A percentile compares a stretch with the other conserved stretches of the same genome.
Evolutionary conservation across 1,140 invertebrate genomes (phyloP).

Genomic region (Oedothorax gibbosus): DNA sequence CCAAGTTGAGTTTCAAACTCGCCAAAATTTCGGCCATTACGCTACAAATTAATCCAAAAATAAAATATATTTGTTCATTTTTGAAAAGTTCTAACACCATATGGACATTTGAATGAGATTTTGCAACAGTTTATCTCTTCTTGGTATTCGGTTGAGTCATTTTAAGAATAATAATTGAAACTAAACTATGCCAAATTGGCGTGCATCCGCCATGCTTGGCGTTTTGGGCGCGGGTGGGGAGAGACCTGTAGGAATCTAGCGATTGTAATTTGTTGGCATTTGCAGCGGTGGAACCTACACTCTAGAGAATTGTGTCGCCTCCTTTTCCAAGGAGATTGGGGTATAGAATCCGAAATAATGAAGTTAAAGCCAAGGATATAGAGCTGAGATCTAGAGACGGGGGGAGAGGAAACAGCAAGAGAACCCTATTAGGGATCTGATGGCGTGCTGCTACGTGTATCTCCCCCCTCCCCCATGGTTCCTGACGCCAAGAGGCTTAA

Average conservation of each 20-base stretch:
- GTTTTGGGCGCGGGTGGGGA: not conserved
- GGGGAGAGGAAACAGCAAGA: slow-evolving; percentile 36
- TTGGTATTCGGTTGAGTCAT: too few relatives aligned
- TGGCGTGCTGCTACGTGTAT: slow-evolving; percentile 59
- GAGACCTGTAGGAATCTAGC: slow-evolving; percentile 53
- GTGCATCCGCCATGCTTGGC: not conserved
- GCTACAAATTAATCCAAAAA: too few relatives aligned
- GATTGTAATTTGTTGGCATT: slow-evolving; percentile 60
- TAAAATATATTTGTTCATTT: too few relatives aligned
- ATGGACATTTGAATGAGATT: too few relatives aligned
- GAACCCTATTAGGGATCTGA: slow-evolving; percentile 61
- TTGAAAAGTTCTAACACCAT: too few relatives aligned
- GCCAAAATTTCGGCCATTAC: too few relatives aligned
- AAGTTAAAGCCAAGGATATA: slow-evolving; percentile 56
- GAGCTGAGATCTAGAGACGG: slow-evolving; percentile 45
- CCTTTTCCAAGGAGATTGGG: slow-evolving; percentile 51
- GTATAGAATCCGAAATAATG: slow-evolving; percentile 60
- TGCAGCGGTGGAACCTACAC: slow-evolving; percentile 48
- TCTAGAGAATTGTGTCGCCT: slow-evolving; percentile 59
- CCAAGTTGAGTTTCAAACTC: too few relatives aligned
- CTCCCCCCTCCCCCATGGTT: slow-evolving; percentile 11
- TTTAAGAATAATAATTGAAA: too few relatives aligned
- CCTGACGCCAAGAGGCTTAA: slow-evolving; percentile 57
- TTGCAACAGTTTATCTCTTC: too few relatives aligned
- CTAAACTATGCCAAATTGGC: not conserved